Percentiles rank a stretch among this genome's conserved stretches.
Conservation (phyloP, 2,113 vertebrate species). For the Pogona vitticeps region DNA sequence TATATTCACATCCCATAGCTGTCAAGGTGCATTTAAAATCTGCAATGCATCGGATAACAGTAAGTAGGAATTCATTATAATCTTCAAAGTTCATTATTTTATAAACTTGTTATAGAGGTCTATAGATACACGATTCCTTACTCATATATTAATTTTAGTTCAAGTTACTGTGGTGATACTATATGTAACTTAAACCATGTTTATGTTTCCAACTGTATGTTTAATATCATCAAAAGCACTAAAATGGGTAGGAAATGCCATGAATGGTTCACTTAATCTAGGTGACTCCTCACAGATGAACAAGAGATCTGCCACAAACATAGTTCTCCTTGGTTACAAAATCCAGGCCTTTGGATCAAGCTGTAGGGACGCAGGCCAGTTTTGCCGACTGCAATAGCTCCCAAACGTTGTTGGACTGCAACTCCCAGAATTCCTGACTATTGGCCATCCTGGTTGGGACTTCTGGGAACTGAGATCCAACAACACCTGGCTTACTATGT, state of each 20-base stretch:
- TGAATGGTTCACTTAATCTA: not conserved
- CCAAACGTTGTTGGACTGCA: too few species aligned
- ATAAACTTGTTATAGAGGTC: not conserved
- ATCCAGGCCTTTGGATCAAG: too few species aligned
- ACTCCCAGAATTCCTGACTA: too few species aligned
- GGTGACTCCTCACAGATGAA: not conserved
- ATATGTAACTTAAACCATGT: not conserved
- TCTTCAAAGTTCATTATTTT: not conserved
- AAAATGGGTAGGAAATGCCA: not conserved
- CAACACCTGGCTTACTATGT: too few species aligned
- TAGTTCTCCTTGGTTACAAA: not conserved
- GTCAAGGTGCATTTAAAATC: conserved; percentile 16
- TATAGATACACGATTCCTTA: not conserved
- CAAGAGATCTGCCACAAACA: not conserved
- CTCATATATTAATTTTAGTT: not conserved
- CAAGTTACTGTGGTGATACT: too few species aligned
- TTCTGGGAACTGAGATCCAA: too few species aligned
- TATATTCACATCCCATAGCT: conserved; percentile 11
- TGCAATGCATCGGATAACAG: not conserved
- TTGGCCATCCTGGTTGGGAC: too few species aligned
- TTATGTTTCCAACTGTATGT: not conserved
- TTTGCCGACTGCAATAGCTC: too few species aligned
- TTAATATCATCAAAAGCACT: not conserved
- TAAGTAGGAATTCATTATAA: conserved; percentile 2
- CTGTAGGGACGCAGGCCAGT: too few species aligned